These are phyloP conservation scores for Molossus alvarezi DNA, from an alignment of 2,797 vertebrate species.

Conservation along the genomic window DNA sequence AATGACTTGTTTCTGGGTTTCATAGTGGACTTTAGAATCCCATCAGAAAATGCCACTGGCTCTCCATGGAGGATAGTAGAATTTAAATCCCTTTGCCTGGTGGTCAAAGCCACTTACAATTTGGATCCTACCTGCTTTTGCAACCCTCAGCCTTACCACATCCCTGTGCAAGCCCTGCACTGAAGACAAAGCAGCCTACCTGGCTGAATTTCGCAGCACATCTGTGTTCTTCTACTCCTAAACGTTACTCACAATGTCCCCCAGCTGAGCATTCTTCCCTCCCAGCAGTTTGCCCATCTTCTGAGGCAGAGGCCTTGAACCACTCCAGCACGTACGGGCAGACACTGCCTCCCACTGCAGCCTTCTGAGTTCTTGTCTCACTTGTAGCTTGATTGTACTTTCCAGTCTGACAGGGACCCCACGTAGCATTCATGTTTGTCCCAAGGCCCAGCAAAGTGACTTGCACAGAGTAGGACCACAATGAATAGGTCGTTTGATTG, in stretches of 20 bases:
- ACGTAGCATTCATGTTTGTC: neutral
- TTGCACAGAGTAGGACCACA: neutral
- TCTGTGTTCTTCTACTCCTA: neutral
- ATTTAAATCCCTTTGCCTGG: neutral
- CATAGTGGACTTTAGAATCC: constrained; percentile 15
- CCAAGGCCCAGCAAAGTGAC: neutral
- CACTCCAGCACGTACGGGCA: neutral
- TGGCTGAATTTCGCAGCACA: neutral
- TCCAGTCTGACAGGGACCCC: neutral
- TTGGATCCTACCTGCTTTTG: neutral
- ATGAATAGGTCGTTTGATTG: neutral
- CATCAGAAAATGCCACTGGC: neutral
- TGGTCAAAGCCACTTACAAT: neutral
- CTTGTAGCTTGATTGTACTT: neutral
- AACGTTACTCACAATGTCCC: neutral
- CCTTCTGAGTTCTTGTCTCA: neutral
- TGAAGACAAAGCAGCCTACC: neutral
- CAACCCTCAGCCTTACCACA: neutral
- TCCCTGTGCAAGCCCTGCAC: fast-evolving
- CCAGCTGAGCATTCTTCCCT: neutral
- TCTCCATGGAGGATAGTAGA: neutral
- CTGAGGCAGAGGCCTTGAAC: neutral
- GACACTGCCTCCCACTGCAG: neutral
- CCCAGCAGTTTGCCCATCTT: neutral
- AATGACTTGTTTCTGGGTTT: constrained; percentile 52